phyloP scores from a whole-genome alignment of 1,140 invertebrate genomes.

The Cydia strobilella region DNA sequence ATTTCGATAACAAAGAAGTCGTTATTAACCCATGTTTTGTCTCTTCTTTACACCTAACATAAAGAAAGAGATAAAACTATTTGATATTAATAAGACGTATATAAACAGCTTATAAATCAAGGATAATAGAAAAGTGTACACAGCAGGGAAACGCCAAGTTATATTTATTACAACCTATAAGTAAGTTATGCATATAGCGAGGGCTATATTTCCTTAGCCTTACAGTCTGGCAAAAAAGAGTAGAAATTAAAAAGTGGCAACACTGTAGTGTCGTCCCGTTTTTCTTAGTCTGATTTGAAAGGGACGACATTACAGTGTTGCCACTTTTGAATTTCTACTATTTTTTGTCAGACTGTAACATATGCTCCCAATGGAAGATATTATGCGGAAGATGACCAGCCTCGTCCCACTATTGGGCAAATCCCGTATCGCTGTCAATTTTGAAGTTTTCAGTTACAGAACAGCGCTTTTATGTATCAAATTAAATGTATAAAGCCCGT shows the following conservation, averaged over 20 bases:
- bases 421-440: neutral
- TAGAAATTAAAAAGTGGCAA: too few species aligned
- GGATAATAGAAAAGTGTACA: constrained; percentile 7
- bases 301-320: too few species aligned
- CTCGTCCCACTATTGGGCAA: neutral
- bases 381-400: constrained; percentile 20
- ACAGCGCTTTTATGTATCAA: neutral
- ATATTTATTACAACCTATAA: neutral
- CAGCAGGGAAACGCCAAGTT: neutral
- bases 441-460: neutral
- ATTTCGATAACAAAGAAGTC: constrained; percentile 32
- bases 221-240: too few species aligned
- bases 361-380: constrained; percentile 19
- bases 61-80: constrained; percentile 8
- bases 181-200: neutral
- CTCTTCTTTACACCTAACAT: neutral
- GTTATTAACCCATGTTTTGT: neutral
- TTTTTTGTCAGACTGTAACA: too few species aligned
- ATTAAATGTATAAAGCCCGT: neutral
- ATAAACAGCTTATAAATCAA: neutral
- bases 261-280: too few species aligned
- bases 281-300: too few species aligned
- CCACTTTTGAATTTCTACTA: too few species aligned
- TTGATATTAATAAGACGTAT: neutral
- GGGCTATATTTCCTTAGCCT: neutral